Base-by-base conservation (phyloP, 23 tunicate species). In the Oikopleura dioica region DNA sequence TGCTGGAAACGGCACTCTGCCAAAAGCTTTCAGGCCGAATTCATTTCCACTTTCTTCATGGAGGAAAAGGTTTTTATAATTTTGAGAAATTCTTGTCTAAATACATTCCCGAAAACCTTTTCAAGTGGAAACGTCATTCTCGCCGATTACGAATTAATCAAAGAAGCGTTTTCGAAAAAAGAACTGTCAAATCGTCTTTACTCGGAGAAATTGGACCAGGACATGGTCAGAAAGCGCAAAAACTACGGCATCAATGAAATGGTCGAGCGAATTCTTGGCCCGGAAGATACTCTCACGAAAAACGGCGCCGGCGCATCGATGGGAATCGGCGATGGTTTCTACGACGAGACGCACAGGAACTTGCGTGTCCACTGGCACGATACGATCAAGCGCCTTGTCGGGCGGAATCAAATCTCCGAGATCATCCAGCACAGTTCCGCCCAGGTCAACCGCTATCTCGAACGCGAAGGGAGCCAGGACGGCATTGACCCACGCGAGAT, bases 301-400 rank as follows among this genome's bases (percentile, higher is more conserved):
- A 63, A 63, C 33, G 72, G 72, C 33, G 72, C 16, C 16, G 33
- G 33, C 29, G 29, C 5, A 5, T 23, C 5, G 4, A 21, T 4
- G 29, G 72, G 72, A 21, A 63, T 63, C 2, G 72, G 72, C 29
- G 72, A 63, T 63, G 72, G 72, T 2, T 31, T 31, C 72, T 63
- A 63, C 26, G 72, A 63, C 72, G 33, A 21, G 4, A 2, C 2
- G 16, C 72, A 63, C 26, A 63, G 26, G 26, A 24, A 12, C 4
- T 31, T 63, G 30, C 72, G 72, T 2, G 5, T 2, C 16, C 16
- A 63, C 4, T 63, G 72, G 72, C 72, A 63, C 33, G 30, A 63
- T 23, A 23, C 29, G 72, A 9, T 9, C 9, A 44, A 9, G 21
- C 55, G 55, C 16, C 55, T 44, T 44, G 55, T 44, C 16, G 55